Base-by-base conservation (phyloP, 2,797 vertebrate species). In the Bucorvus abyssinicus region DNA sequence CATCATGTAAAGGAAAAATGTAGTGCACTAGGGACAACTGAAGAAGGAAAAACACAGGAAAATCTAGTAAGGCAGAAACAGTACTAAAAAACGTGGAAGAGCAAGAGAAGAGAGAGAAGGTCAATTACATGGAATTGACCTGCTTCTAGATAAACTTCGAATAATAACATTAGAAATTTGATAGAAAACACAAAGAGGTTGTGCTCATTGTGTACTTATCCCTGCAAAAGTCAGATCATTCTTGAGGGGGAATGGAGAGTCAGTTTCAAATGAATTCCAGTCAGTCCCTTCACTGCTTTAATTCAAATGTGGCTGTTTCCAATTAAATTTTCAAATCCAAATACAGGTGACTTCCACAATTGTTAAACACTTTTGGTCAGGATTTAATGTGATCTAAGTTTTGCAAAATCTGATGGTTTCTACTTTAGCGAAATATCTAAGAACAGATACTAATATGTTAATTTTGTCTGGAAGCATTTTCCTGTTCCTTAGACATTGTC, bases 211-310 rank as follows among this genome's bases (percentile, higher is more conserved):
- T 52, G 11, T 38, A 42, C 3, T 21, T 38, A 55, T 73, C 40
- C 36, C 24, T 68, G n/a, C 7, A 89, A 49, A 79, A 63, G 9
- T 40, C 45, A 80, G 16, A 74, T 15, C 42, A 69, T 85, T 82
- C 53, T 76, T 0, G 0, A 70, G 16, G 24, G 7, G 80, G 7
- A 83, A 32, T 0, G 0, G 14, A 82, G 10, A 74, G 5, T 42
- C 26, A 16, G 16, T 74, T 67, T 70, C 13, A 52, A 56, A 64
- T 8, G 0, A 73, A 63, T 64, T 7, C 5, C 10, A 32, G 10
- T 49, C 29, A 64, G 9, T 70, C 7, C 6, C 12, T 32, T 85
- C 30, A 29, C 8, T 67, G 9, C 6, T 90, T 61, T 68, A 76
- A 63, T 71, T 67, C 34, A 82, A 82, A 75, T 17, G 4, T 76